A percentile compares a stretch with the other conserved stretches of the same genome.
phyloP scores from a whole-genome alignment of 2,888 invertebrate genomes.

The Caenorhabditis parvicauda region DNA sequence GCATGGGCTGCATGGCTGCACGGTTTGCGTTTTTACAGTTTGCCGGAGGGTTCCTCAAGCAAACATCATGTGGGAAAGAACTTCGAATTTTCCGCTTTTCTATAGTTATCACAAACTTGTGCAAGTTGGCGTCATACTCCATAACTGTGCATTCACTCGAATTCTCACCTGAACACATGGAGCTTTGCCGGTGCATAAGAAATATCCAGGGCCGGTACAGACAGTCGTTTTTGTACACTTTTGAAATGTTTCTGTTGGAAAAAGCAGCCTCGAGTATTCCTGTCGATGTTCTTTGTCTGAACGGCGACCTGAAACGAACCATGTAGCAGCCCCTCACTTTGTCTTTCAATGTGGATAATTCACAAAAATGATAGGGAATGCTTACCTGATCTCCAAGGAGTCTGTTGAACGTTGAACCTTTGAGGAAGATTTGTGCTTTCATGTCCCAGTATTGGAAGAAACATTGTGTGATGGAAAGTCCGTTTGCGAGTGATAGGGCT shows the following conservation, averaged over 20 bases:
- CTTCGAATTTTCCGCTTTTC: too few relatives aligned
- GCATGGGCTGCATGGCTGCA: too few relatives aligned
- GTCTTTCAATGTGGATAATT: too few relatives aligned
- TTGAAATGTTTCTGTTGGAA: constrained; percentile 49
- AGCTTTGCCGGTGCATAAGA: constrained; percentile 47
- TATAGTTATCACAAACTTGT: too few relatives aligned
- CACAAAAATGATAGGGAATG: too few relatives aligned
- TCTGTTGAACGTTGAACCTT: constrained; percentile 51
- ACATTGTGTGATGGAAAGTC: constrained; percentile 42
- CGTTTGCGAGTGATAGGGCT: constrained; percentile 48
- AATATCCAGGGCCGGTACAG: constrained; percentile 55
- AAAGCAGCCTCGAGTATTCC: too few relatives aligned
- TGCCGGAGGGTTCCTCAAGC: too few relatives aligned
- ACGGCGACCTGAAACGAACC: constrained; percentile 27
- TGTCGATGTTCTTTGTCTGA: constrained; percentile 47
- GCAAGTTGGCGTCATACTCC: too few relatives aligned
- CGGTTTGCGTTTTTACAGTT: too few relatives aligned
- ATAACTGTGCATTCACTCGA: background rate
- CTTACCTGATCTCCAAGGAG: constrained; percentile 53
- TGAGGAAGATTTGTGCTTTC: constrained; percentile 53
- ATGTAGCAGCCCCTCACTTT: background rate
- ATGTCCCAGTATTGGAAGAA: constrained; percentile 57
- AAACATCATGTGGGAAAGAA: too few relatives aligned
- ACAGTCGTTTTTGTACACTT: constrained; percentile 37
- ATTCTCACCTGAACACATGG: constrained; percentile 37